These are phyloP conservation scores for Meandrina meandrites DNA, from an alignment of 92 coral and sea anemone genomes.

Conservation along the genomic window DNA sequence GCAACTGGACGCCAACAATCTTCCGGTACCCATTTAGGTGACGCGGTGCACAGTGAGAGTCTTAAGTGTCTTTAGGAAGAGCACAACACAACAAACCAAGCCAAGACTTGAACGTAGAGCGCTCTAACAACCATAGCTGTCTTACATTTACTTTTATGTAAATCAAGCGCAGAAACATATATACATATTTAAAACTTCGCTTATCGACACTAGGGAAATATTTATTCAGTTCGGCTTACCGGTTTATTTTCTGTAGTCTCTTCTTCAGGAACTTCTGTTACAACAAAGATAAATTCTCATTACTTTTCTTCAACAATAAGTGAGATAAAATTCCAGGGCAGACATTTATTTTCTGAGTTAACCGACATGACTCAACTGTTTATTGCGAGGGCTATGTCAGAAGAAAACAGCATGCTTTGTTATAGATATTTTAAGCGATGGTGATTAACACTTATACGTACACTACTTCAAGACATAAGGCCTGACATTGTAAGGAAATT, in stretches of 20 bases:
- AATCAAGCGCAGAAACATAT: too few species aligned
- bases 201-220: neutral
- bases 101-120: too few species aligned
- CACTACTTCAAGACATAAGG: neutral
- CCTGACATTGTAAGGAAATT: too few species aligned
- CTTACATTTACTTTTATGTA: too few species aligned
- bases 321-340: neutral
- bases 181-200: neutral
- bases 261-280: constrained; percentile 3
- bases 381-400: too few species aligned
- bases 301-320: neutral
- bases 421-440: neutral
- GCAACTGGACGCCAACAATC: too few species aligned
- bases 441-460: neutral
- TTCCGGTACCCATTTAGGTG: too few species aligned
- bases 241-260: neutral
- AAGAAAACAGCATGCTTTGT: neutral
- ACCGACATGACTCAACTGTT: neutral
- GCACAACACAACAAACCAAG: too few species aligned
- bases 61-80: too few species aligned
- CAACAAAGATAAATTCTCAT: neutral
- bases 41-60: too few species aligned
- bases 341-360: neutral
- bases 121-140: too few species aligned
- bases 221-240: neutral